Percentiles rank a stretch among this genome's conserved stretches.
phyloP scores from a whole-genome alignment of 2,888 invertebrate species.

The Beris chalybata region DNA sequence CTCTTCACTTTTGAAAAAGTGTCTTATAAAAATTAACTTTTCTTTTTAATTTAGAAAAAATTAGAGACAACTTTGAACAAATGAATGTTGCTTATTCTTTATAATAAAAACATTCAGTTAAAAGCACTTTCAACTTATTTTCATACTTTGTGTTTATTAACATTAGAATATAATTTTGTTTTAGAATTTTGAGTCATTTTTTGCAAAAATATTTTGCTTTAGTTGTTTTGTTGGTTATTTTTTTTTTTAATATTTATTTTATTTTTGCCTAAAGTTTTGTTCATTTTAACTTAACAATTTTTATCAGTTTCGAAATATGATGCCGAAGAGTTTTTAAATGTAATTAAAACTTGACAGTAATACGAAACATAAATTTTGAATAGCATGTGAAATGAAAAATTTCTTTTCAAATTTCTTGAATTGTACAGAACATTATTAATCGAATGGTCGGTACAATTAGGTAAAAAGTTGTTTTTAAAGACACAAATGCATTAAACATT shows the following conservation, averaged over 20 bases:
- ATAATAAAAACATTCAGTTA: slow-evolving; percentile 13
- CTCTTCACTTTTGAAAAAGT: neutral
- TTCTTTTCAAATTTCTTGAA: neutral
- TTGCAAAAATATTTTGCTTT: slow-evolving; percentile 17
- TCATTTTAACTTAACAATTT: slow-evolving; percentile 15
- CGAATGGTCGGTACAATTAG: too few relatives aligned
- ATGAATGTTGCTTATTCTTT: neutral
- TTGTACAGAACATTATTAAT: too few relatives aligned
- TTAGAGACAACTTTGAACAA: slow-evolving; percentile 5
- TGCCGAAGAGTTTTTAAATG: slow-evolving; percentile 22
- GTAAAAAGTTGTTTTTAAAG: too few relatives aligned
- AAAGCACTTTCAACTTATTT: slow-evolving; percentile 25
- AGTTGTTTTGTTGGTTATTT: slow-evolving; percentile 19
- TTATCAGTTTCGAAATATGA: slow-evolving; percentile 26
- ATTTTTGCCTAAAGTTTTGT: slow-evolving; percentile 5
- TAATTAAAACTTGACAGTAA: neutral
- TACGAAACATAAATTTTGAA: neutral
- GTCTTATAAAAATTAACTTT: slow-evolving; percentile 22
- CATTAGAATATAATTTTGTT: slow-evolving; percentile 26
- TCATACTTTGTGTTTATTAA: slow-evolving; percentile 25
- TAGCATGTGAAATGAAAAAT: neutral
- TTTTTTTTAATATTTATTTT: slow-evolving; percentile 8
- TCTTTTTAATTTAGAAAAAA: slow-evolving; percentile 2
- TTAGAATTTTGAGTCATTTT: slow-evolving; percentile 37
- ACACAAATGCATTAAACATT: too few relatives aligned